These are phyloP conservation scores for Aurelia coerulea DNA, from an alignment of 30 jellyfish, hydroid and myxozoan species.

Conservation along the genomic window DNA sequence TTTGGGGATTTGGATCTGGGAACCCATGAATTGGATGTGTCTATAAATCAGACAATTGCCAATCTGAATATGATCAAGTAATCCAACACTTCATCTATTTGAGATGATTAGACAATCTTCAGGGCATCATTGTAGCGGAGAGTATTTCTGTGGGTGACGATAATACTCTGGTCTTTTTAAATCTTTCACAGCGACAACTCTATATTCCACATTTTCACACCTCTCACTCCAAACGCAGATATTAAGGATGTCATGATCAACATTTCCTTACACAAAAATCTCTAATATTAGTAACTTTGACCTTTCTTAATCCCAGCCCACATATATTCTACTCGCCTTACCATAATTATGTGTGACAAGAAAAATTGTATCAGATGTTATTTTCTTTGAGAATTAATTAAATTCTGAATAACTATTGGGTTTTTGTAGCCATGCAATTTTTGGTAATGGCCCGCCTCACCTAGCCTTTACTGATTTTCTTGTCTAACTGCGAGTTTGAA, in stretches of 20 bases:
- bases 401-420: background rate
- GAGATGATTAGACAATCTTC: background rate
- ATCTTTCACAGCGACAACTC: slow-evolving; percentile 53
- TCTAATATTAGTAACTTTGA: background rate
- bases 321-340: slow-evolving; percentile 25
- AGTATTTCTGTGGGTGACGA: slow-evolving; percentile 58
- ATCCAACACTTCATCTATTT: background rate
- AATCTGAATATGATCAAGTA: background rate
- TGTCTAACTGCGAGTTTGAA: background rate
- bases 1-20: no score
- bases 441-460: no score
- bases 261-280: background rate
- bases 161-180: slow-evolving; percentile 34
- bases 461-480: background rate
- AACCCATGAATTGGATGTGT: no score
- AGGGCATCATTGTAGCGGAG: slow-evolving; percentile 29
- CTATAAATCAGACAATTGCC: no score
- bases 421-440: no score
- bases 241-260: slow-evolving; percentile 29
- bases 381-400: background rate
- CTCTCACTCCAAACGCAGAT: slow-evolving; percentile 15
- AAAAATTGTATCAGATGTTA: no score
- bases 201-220: slow-evolving; percentile 50
- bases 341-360: slow-evolving; percentile 16
- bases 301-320: slow-evolving; percentile 16